Percentiles rank a stretch among this genome's conserved stretches.
Evolutionary conservation across 2,888 invertebrate genomes (phyloP).

Genomic region (Patella caerulea): DNA sequence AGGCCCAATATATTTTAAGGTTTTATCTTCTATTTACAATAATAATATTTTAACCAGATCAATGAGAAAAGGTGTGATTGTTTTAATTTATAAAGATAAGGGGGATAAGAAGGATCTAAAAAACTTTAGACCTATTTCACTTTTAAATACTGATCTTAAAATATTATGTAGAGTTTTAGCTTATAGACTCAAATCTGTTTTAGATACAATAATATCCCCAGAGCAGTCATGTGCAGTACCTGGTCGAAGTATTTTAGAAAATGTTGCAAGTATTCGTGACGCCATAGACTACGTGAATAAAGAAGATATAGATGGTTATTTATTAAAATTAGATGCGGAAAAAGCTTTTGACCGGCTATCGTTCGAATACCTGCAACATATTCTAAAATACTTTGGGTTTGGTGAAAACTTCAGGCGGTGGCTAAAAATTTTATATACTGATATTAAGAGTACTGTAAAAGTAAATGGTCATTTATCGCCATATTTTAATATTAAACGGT

Average conservation of each 20-base stretch:
- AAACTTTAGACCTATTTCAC: conserved; percentile 44
- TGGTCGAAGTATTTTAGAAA: conserved; percentile 44
- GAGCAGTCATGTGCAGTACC: conserved; percentile 45
- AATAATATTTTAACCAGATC: conserved; percentile 23
- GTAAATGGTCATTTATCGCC: conserved; percentile 38
- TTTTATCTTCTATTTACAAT: too few relatives aligned
- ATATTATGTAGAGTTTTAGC: conserved; percentile 41
- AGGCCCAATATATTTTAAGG: too few relatives aligned
- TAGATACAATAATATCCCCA: conserved; percentile 32
- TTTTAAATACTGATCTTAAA: conserved; percentile 44
- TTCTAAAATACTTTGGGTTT: conserved; percentile 13
- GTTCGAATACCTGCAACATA: conserved; percentile 35
- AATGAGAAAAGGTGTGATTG: conserved; percentile 17
- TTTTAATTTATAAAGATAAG: conserved; percentile 41
- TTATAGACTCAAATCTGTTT: conserved; percentile 32
- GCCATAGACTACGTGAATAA: conserved; percentile 38
- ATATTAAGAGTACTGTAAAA: conserved; percentile 34
- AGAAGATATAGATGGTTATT: conserved; percentile 34
- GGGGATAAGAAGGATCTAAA: conserved; percentile 31
- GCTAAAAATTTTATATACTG: conserved; percentile 13
- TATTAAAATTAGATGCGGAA: conserved; percentile 44
- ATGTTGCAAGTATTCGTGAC: conserved; percentile 38
- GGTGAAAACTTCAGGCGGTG: conserved; percentile 6
- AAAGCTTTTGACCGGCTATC: conserved; percentile 47
- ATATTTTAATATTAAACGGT: neutral